Evolutionary conservation across 2,888 invertebrate genomes (phyloP), one percentile per base, ranked within the genome.

Genomic region (Drosophila paucipuncta): DNA sequence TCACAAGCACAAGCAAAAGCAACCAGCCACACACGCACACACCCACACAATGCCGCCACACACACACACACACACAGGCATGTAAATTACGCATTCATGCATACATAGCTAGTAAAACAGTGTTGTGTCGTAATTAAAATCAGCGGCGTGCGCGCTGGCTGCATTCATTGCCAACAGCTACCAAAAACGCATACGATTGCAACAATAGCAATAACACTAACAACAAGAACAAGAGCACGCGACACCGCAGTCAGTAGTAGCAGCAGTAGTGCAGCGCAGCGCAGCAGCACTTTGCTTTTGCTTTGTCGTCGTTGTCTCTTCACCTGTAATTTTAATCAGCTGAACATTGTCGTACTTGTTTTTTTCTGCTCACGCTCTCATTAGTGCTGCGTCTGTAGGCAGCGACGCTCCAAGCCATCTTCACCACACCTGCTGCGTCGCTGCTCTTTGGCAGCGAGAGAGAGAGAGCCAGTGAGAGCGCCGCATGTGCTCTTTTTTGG

Each of bases 401-500:
- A 67, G 63, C 75, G 60, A 55, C 74, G 61, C 60, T 62, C 52
- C 11, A 73, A 76, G 65, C 77, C 74, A 86, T 57, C 77, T 89
- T 82, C 85, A 89, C 85, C 85, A 85, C 89, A 85, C 85, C 87
- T 85, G 85, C 85, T 85, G 89, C 80, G 73, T 74, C 81, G 78
- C 57, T 64, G 68, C 59, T 57, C 53, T 58, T 33, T 66, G 54
- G 16, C 31, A 35, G 47, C 57, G 22, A 53, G 16, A 35, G 61
- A 28, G 57, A 28, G 22, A 57, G 22, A 52, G 52, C 13, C 22
- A 53, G 53, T 11, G 60, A 25, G 62, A 31, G 64, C 54, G 37
- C 49, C 64, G 55, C 62, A 68, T 65, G 64, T 49, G 66, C 55
- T 76, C 69, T 81, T 72, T 68, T 81, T 72, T 68, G 55, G 54